Percentiles rank a stretch among this genome's conserved stretches.
These are phyloP conservation scores for Eulemur mongoz DNA, from an alignment of 2,797 vertebrate genomes.

Conservation along the genomic window DNA sequence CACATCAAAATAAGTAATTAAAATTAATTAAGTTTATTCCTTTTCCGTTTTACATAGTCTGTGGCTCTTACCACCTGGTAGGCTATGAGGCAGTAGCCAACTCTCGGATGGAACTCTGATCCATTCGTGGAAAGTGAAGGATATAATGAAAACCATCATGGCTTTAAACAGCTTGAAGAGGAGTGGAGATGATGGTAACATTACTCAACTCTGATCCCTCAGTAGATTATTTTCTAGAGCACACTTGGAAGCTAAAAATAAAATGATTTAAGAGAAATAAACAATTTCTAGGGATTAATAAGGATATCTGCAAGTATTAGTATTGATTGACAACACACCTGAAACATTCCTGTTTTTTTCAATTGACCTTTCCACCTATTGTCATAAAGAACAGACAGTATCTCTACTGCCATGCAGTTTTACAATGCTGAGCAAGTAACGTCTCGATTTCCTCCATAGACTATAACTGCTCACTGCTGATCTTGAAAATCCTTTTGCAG, in stretches of 20 bases:
- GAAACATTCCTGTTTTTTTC: not conserved
- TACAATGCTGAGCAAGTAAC: slow-evolving; percentile 19
- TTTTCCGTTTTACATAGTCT: not conserved
- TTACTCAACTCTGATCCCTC: not conserved
- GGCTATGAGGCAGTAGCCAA: not conserved
- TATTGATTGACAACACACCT: not conserved
- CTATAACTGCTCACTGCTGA: slow-evolving; percentile 29
- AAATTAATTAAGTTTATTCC: not conserved
- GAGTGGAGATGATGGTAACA: not conserved
- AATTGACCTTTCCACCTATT: not conserved
- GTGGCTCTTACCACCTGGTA: not conserved
- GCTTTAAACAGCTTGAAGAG: not conserved
- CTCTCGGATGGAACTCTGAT: not conserved
- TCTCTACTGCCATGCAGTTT: not conserved
- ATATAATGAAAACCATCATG: not conserved
- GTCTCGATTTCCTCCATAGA: slow-evolving; percentile 23
- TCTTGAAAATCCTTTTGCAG: slow-evolving; percentile 64
- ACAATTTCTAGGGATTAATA: not conserved
- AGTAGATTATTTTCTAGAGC: not conserved
- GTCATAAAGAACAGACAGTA: not conserved
- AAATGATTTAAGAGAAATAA: slow-evolving; percentile 6
- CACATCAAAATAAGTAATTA: not conserved
- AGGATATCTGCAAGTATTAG: not conserved
- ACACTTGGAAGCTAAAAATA: not conserved
- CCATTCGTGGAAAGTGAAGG: not conserved